Conservation (phyloP, 2,797 vertebrate species). For the Atherinosoma microstoma region DNA sequence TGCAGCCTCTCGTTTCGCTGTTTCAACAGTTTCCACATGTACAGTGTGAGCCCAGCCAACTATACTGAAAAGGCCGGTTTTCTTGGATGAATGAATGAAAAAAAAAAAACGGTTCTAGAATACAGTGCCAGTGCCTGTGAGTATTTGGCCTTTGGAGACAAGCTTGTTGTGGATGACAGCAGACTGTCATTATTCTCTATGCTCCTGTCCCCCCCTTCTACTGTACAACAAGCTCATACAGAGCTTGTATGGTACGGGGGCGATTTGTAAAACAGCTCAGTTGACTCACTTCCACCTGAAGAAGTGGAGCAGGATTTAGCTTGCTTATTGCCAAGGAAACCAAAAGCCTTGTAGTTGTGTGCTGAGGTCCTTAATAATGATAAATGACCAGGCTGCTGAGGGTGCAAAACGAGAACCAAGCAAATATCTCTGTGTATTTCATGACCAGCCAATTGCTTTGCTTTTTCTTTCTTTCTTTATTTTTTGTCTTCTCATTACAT, state of each 20-base stretch:
- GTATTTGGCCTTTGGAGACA: slow-evolving; percentile 43
- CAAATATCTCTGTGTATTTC: slow-evolving; percentile 41
- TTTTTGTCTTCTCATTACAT: slow-evolving; percentile 3
- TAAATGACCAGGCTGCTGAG: slow-evolving; percentile 47
- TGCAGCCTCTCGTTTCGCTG: slow-evolving; percentile 13
- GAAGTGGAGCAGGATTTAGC: slow-evolving; percentile 75
- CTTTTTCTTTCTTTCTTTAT: slow-evolving; percentile 10
- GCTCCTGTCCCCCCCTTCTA: slow-evolving; percentile 21
- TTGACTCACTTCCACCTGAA: slow-evolving; percentile 82
- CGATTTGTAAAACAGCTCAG: slow-evolving; percentile 72
- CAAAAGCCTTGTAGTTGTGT: slow-evolving; percentile 56
- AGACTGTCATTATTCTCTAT: slow-evolving; percentile 48
- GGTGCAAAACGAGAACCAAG: slow-evolving; percentile 40
- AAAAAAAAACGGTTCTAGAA: not conserved
- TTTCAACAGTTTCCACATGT: slow-evolving; percentile 41
- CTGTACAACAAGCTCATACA: slow-evolving; percentile 53
- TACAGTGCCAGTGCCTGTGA: slow-evolving; percentile 25
- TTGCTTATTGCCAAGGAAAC: slow-evolving; percentile 81
- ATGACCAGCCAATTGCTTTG: slow-evolving; percentile 11
- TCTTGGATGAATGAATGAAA: slow-evolving; percentile 37
- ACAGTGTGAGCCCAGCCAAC: slow-evolving; percentile 1
- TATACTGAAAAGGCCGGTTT: slow-evolving; percentile 23
- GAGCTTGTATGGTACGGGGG: slow-evolving; percentile 69
- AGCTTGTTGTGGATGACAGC: slow-evolving; percentile 46
- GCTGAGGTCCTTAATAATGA: slow-evolving; percentile 56